A percentile compares a stretch with the other conserved stretches of the same genome.
phyloP scores from a whole-genome alignment of 2,113 vertebrate genomes.

The Pelecanus crispus region DNA sequence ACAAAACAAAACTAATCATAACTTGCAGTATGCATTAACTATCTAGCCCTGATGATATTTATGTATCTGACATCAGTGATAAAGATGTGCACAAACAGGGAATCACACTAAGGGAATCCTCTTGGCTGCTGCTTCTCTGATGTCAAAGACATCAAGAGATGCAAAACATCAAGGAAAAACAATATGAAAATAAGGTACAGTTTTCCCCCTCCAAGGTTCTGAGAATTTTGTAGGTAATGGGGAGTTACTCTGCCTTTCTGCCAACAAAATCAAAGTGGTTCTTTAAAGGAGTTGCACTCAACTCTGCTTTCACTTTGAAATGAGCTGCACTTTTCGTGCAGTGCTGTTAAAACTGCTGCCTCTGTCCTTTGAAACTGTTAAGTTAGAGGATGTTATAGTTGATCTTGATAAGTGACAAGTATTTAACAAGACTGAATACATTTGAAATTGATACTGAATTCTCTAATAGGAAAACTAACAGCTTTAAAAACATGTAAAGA shows the following conservation, averaged over 20 bases:
- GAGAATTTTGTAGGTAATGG: no score
- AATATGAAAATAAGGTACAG: neutral
- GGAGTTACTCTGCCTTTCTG: neutral
- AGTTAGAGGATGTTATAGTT: neutral
- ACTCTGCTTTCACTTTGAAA: neutral
- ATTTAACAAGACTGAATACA: neutral
- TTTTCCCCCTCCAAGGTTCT: neutral
- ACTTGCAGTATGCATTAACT: neutral
- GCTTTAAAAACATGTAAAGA: neutral
- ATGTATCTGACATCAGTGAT: neutral
- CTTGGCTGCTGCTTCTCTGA: neutral
- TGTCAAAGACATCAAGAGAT: neutral
- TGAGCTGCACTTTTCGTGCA: neutral
- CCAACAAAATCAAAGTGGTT: neutral
- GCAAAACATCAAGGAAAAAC: neutral
- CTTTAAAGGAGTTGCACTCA: neutral
- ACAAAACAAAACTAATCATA: neutral
- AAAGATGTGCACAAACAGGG: neutral
- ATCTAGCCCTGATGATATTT: neutral
- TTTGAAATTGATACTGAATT: neutral
- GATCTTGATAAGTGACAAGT: neutral
- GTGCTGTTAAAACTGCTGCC: neutral
- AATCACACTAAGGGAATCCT: neutral
- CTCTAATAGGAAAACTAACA: neutral
- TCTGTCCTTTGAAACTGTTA: neutral